phyloP scores from a whole-genome alignment of 2,113 vertebrate species.

The Prolemur simus region DNA sequence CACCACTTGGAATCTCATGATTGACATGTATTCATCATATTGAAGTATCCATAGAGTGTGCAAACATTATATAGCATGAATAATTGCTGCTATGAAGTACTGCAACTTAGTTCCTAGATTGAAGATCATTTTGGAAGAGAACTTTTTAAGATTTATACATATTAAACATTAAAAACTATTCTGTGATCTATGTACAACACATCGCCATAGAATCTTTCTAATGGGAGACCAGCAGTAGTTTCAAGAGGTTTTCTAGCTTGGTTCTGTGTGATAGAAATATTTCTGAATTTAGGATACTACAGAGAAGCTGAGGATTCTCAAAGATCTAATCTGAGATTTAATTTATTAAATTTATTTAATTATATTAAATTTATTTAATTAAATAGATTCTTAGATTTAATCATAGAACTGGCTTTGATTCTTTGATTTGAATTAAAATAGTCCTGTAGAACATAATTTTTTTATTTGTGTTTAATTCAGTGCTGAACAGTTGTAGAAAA shows the following conservation, averaged over 20 bases:
- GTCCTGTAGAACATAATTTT: background rate
- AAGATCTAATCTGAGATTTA: background rate
- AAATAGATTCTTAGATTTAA: background rate
- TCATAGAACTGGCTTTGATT: background rate
- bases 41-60: background rate
- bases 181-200: background rate
- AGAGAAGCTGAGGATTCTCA: background rate
- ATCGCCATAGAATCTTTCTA: background rate
- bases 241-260: background rate
- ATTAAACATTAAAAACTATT: background rate
- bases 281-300: background rate
- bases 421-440: background rate
- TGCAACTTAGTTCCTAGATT: background rate
- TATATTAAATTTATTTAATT: background rate
- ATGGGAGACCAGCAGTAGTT: background rate
- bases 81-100: background rate
- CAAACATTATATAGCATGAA: background rate
- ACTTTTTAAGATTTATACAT: background rate
- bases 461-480: conserved; percentile 12
- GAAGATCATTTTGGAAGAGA: background rate
- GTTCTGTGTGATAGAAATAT: background rate
- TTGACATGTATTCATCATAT: background rate
- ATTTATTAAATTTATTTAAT: background rate
- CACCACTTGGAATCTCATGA: background rate
- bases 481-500: background rate